phyloP scores from a whole-genome alignment of 2,113 vertebrate species.

The Ophiodon elongatus region DNA sequence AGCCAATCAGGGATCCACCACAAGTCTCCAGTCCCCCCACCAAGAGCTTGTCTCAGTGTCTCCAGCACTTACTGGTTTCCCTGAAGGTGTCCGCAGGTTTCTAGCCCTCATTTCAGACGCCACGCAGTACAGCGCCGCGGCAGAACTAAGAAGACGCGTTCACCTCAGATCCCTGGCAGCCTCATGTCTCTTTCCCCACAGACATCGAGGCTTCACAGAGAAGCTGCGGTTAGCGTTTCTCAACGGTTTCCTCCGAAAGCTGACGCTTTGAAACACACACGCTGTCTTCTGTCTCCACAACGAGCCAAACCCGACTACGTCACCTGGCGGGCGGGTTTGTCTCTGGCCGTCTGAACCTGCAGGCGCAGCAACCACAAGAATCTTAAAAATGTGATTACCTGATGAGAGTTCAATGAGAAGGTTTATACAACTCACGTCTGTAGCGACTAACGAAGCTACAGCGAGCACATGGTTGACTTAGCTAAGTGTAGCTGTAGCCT shows the following conservation, averaged over 20 bases:
- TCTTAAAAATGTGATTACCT: no score
- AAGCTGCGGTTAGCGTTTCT: slow-evolving; percentile 39
- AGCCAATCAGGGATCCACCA: not conserved
- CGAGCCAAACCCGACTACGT: slow-evolving; percentile 53
- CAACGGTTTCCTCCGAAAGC: slow-evolving; percentile 32
- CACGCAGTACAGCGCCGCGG: not conserved
- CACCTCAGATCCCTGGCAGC: slow-evolving; percentile 48
- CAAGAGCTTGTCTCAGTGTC: not conserved
- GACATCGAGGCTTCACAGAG: slow-evolving; percentile 15
- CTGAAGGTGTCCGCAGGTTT: not conserved
- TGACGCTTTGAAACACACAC: slow-evolving; percentile 1
- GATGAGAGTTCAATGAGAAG: not conserved
- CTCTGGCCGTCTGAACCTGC: slow-evolving; percentile 43
- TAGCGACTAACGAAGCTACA: not conserved
- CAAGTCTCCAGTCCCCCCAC: not conserved
- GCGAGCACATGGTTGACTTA: not conserved
- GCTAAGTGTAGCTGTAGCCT: not conserved
- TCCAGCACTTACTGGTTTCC: not conserved
- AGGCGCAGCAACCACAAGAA: slow-evolving; percentile 46
- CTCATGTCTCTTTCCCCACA: slow-evolving; percentile 63
- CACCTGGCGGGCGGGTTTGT: slow-evolving; percentile 46
- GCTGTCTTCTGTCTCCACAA: slow-evolving; percentile 14
- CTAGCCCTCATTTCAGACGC: not conserved
- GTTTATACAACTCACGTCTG: not conserved
- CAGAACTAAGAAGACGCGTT: slow-evolving; percentile 42